Percentiles rank a stretch among this genome's conserved stretches.
These are phyloP conservation scores for Apeltes quadracus DNA, from an alignment of 2,113 vertebrate species.

Conservation along the genomic window DNA sequence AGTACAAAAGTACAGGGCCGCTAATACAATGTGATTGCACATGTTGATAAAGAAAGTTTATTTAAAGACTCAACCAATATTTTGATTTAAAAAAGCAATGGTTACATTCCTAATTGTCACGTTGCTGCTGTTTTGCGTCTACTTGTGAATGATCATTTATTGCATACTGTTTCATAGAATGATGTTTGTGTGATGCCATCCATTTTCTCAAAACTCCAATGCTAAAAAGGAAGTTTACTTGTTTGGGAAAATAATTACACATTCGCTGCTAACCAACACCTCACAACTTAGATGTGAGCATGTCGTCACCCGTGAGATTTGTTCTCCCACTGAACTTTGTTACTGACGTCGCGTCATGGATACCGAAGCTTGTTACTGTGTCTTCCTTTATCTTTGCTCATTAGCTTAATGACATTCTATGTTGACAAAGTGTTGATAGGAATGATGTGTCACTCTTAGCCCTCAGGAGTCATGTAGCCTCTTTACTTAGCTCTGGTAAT, in stretches of 20 bases:
- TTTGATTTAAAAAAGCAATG: not conserved
- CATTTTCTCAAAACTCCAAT: not conserved
- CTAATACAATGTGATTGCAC: not conserved
- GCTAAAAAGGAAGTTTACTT: not conserved
- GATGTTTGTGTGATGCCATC: not conserved
- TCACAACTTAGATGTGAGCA: not conserved
- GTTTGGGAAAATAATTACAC: not conserved
- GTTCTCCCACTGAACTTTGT: constrained; percentile 28
- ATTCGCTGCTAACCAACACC: not conserved
- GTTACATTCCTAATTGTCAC: not conserved
- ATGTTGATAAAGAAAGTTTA: not conserved
- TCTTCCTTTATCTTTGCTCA: constrained; percentile 52
- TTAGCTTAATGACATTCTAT: constrained; percentile 73
- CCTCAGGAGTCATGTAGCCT: constrained; percentile 47
- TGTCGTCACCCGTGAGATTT: not conserved
- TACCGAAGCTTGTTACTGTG: constrained; percentile 48
- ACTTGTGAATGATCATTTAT: not conserved
- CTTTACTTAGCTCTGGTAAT: constrained; percentile 49
- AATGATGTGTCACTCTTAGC: constrained; percentile 20
- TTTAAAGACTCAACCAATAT: not conserved
- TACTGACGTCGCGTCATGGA: constrained; percentile 36
- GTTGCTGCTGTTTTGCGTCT: not conserved
- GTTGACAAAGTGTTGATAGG: constrained; percentile 54
- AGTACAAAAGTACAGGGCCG: not conserved
- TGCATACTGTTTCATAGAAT: not conserved